These are phyloP conservation scores for Brienomyrus brachyistius DNA, from an alignment of 2,113 vertebrate species.

Conservation along the genomic window DNA sequence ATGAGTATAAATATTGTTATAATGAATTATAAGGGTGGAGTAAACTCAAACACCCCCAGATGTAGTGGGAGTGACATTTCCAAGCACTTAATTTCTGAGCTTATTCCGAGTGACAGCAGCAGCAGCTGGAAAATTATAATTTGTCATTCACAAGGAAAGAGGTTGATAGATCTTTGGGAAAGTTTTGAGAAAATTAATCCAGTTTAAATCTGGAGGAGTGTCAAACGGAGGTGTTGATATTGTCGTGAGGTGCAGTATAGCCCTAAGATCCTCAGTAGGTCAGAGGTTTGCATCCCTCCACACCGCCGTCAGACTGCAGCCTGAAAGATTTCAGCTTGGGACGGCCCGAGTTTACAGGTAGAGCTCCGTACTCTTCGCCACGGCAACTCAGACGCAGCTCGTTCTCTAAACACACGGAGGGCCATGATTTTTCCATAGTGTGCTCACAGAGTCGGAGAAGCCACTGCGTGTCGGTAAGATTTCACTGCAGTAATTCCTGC, in stretches of 20 bases:
- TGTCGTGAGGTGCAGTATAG: neutral
- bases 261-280: neutral
- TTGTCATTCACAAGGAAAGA: neutral
- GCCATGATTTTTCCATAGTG: neutral
- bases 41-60: neutral
- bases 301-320: neutral
- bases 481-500: neutral
- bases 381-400: neutral
- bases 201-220: neutral
- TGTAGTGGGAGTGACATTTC: neutral
- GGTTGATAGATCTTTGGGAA: neutral
- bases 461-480: neutral
- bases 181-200: neutral
- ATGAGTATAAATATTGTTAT: neutral
- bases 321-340: neutral
- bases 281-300: neutral
- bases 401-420: neutral
- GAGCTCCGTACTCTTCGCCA: neutral
- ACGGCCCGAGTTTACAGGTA: neutral
- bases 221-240: neutral
- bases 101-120: neutral
- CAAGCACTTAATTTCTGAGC: neutral
- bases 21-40: neutral
- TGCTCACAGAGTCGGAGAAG: neutral
- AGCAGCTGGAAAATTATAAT: neutral